A percentile compares a stretch with the other conserved stretches of the same genome.
Conservation (phyloP, 2,797 vertebrate genomes). For the Semaprochilodus insignis region DNA sequence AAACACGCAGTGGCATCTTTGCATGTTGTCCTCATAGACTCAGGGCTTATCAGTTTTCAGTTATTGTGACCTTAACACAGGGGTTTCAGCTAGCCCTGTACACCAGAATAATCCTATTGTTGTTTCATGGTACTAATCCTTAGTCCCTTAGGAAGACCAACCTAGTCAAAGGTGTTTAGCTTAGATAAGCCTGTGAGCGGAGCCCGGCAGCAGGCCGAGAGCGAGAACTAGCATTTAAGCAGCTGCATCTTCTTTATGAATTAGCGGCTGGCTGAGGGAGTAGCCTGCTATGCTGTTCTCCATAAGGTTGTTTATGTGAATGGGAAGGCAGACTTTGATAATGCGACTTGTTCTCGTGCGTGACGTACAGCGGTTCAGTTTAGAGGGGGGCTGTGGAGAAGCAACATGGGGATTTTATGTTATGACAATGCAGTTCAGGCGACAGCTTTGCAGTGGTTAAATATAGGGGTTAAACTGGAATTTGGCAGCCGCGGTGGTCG, state of each 20-base stretch:
- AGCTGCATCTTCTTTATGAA: slow-evolving; percentile 55
- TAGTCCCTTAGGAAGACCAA: slow-evolving; percentile 70
- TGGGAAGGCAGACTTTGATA: slow-evolving; percentile 56
- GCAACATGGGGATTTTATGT: slow-evolving; percentile 17
- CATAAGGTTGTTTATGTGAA: slow-evolving; percentile 62
- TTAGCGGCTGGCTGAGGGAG: slow-evolving; percentile 19
- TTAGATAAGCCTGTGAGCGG: slow-evolving; percentile 77
- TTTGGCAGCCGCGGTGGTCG: neutral
- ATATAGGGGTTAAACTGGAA: neutral
- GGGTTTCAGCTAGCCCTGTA: slow-evolving; percentile 60
- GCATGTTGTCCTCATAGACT: slow-evolving; percentile 44
- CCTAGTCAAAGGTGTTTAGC: slow-evolving; percentile 79
- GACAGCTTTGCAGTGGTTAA: slow-evolving; percentile 34
- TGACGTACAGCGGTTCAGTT: slow-evolving; percentile 6
- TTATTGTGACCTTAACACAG: slow-evolving; percentile 79
- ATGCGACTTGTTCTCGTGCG: slow-evolving; percentile 26
- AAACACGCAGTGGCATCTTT: slow-evolving; percentile 43
- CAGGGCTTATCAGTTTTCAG: slow-evolving; percentile 69
- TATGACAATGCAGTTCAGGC: slow-evolving; percentile 42
- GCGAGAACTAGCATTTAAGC: slow-evolving; percentile 62
- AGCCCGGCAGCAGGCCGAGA: slow-evolving; percentile 56
- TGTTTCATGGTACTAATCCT: slow-evolving; percentile 69
- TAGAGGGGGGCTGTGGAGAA: slow-evolving; percentile 6
- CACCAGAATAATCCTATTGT: slow-evolving; percentile 71
- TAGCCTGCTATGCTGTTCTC: slow-evolving; percentile 56